These are phyloP conservation scores for Poicephalus gulielmi DNA, from an alignment of 2,113 vertebrate genomes.

Conservation along the genomic window DNA sequence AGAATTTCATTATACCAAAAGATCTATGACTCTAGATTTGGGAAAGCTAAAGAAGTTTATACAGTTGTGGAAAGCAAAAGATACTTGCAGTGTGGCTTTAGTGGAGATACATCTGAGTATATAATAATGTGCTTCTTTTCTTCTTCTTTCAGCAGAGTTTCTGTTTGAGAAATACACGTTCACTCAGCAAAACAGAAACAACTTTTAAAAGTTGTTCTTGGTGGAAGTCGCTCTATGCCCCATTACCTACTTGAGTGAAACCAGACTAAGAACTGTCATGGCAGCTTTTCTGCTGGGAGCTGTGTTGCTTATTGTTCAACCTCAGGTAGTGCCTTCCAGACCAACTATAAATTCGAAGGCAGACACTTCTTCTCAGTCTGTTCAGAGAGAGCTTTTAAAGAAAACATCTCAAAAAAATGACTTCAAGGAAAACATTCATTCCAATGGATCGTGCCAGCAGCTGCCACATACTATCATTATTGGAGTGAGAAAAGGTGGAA, in stretches of 20 bases:
- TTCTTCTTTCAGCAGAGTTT: constrained; percentile 49
- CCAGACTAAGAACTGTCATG: constrained; percentile 82
- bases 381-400: constrained; percentile 57
- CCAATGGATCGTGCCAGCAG: constrained; percentile 81
- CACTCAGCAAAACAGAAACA: constrained; percentile 28
- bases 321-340: constrained; percentile 79
- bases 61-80: not conserved
- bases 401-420: constrained; percentile 35
- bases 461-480: constrained; percentile 93
- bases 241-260: constrained; percentile 79
- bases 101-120: not conserved
- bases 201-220: constrained; percentile 61
- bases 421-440: constrained; percentile 35
- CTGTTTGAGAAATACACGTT: not conserved
- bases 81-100: not conserved
- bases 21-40: not conserved
- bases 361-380: constrained; percentile 9
- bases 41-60: not conserved
- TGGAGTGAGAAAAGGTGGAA: constrained; percentile 95
- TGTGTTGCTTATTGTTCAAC: constrained; percentile 82
- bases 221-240: constrained; percentile 74
- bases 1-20: not conserved
- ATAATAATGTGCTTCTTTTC: constrained; percentile 21
- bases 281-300: constrained; percentile 85
- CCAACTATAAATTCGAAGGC: constrained; percentile 34